Evolutionary conservation across 2,113 vertebrate species (phyloP).

Genomic region (Anseranas semipalmata): DNA sequence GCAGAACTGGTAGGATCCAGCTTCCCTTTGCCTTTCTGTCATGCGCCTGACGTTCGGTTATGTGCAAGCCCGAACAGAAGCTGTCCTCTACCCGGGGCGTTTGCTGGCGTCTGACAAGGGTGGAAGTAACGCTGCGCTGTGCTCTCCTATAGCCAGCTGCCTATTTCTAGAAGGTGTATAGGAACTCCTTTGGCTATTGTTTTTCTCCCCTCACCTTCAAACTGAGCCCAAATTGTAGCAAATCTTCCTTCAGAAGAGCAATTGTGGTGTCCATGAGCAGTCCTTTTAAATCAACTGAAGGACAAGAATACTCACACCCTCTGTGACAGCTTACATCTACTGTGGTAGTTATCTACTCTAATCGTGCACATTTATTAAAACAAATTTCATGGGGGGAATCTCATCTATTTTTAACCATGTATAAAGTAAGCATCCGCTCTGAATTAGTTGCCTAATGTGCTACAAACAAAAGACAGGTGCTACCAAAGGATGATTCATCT

Average conservation of each 20-base stretch:
- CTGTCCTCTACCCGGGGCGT: not conserved
- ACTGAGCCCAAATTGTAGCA: not conserved
- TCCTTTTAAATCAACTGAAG: not conserved
- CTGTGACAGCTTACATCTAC: not conserved
- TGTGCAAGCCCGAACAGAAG: constrained; percentile 41
- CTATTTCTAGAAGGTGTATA: not conserved
- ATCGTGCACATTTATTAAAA: not conserved
- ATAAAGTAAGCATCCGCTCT: not conserved
- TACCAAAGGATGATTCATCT: constrained; percentile 6
- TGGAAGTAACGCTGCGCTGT: not conserved
- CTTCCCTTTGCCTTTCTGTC: not conserved
- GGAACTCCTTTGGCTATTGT: not conserved
- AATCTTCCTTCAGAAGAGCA: not conserved
- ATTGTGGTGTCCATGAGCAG: rapidly evolving
- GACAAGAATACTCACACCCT: not conserved
- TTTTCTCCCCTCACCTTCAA: not conserved
- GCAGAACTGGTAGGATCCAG: constrained; percentile 37
- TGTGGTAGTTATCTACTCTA: not conserved
- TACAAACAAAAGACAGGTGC: constrained; percentile 9
- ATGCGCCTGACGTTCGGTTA: not conserved
- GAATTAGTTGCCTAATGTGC: not conserved
- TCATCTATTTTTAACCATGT: not conserved
- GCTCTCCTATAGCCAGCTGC: not conserved
- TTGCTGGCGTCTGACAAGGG: not conserved
- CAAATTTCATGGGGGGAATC: not conserved